Evolutionary conservation across 2,888 invertebrate genomes (phyloP).

Genomic region (Sympetrum striolatum): DNA sequence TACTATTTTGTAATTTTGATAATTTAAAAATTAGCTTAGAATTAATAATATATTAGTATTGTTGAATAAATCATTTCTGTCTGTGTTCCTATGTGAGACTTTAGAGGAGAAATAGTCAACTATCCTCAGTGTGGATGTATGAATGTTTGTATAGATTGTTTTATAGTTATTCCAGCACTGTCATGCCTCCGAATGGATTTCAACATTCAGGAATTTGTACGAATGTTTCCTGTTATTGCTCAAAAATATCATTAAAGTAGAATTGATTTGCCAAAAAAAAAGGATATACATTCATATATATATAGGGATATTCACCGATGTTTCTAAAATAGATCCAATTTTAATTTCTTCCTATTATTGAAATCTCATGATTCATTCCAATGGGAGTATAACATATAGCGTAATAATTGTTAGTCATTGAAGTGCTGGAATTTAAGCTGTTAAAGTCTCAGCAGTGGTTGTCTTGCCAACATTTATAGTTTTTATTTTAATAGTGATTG

Average conservation of each 20-base stretch:
- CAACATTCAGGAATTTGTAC: constrained; percentile 5
- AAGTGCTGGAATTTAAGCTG: constrained; percentile 40
- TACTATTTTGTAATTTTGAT: constrained; percentile 37
- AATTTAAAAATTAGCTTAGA: constrained; percentile 38
- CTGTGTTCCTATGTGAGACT: constrained; percentile 37
- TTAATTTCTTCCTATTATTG: neutral
- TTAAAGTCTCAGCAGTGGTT: constrained; percentile 34
- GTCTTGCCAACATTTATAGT: constrained; percentile 33
- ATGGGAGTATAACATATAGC: neutral
- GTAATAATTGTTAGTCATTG: constrained; percentile 25
- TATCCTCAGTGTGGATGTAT: constrained; percentile 36
- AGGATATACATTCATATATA: neutral
- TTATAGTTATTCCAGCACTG: constrained; percentile 38
- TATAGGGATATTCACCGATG: neutral
- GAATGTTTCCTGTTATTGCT: constrained; percentile 30
- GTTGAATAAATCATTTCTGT: constrained; percentile 42
- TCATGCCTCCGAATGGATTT: constrained; percentile 17
- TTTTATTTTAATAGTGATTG: neutral
- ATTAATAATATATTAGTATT: constrained; percentile 1
- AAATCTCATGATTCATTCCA: neutral
- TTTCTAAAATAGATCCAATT: neutral
- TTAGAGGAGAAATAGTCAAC: constrained; percentile 37
- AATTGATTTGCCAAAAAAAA: constrained; percentile 8
- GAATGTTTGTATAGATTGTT: constrained; percentile 36
- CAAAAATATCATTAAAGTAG: constrained; percentile 19